Conservation (phyloP, 1,140 invertebrate species). For the Drosophila tsacasi region DNA sequence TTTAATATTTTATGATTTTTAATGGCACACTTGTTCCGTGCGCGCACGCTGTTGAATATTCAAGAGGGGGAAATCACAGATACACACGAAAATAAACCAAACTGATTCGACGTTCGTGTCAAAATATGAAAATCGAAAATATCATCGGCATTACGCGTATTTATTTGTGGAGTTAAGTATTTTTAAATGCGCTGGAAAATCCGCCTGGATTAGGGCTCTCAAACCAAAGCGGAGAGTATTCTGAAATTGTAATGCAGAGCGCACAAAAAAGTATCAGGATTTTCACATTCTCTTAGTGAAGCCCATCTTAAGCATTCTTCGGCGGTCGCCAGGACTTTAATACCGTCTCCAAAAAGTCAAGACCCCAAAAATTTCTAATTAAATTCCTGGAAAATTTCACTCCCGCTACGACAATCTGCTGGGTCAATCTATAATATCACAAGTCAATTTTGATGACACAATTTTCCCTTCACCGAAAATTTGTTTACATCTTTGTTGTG, state of each 20-base stretch:
- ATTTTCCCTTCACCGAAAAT: conserved; percentile 6
- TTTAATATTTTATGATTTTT: conserved; percentile 72
- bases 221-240: background rate
- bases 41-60: conserved; percentile 33
- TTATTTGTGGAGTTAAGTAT: conserved; percentile 33
- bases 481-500: conserved; percentile 40
- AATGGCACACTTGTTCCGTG: conserved; percentile 49
- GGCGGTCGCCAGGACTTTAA: conserved; percentile 16
- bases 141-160: conserved; percentile 47
- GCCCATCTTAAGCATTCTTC: background rate
- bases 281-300: background rate
- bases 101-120: conserved; percentile 58
- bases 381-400: conserved; percentile 59
- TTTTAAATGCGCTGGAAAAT: conserved; percentile 54
- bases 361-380: conserved; percentile 52
- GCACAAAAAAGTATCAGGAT: conserved; percentile 15
- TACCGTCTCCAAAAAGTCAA: background rate
- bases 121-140: conserved; percentile 78
- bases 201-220: conserved; percentile 46
- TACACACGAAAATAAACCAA: conserved; percentile 42
- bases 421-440: conserved; percentile 26
- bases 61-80: conserved; percentile 20
- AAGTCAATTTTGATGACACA: conserved; percentile 42
- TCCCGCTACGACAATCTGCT: conserved; percentile 29
- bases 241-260: background rate